Base-by-base conservation (phyloP, 2,797 vertebrate genomes). In the Naso thynnoides region DNA sequence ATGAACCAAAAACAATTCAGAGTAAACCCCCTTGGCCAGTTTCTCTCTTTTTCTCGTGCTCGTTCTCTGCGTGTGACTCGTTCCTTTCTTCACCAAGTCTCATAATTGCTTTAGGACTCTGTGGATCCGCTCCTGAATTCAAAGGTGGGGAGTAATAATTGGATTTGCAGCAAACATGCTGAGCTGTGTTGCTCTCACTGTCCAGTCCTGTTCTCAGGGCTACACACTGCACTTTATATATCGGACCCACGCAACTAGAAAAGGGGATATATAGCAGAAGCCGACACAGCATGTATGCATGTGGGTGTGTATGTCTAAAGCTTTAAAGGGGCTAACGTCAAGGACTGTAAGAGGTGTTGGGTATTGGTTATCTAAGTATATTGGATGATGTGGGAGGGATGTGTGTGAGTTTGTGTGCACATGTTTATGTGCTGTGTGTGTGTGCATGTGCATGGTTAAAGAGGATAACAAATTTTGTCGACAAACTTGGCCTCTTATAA, bases 101-200 rank as follows among this genome's bases (percentile, higher is more conserved):
- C 86, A 86, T 94, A 95, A 95, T 94, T 94, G 95, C 95, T 96
- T 96, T 93, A 96, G 94, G 94, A 95, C 92, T 94, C 93, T 91
- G 91, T 88, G 90, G 94, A 95, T 95, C 91, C 88, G 92, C 89
- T 94, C 94, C 92, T 94, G 93, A 93, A 96, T 95, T 95, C 92
- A 95, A 96, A 94, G 92, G 94, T 94, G 94, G 89, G 90, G 92
- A 94, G 93, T 93, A 95, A 95, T 96, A 96, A 95, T 95, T 95
- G 95, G 95, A 95, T 95, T 95, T 95, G 92, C 92, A 89, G 93
- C 91, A 95, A 95, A 95, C 95, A 96, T 94, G 94, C 95, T 95
- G 95, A 96, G 96, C 92, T 94, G 89, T 94, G 95, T 93, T 93
- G 85, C 92, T 94, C 88, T 93, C 86, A 87, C 91, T 94, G 93